Evolutionary conservation across 1,140 invertebrate species (phyloP).

Genomic region (Ips typographus): DNA sequence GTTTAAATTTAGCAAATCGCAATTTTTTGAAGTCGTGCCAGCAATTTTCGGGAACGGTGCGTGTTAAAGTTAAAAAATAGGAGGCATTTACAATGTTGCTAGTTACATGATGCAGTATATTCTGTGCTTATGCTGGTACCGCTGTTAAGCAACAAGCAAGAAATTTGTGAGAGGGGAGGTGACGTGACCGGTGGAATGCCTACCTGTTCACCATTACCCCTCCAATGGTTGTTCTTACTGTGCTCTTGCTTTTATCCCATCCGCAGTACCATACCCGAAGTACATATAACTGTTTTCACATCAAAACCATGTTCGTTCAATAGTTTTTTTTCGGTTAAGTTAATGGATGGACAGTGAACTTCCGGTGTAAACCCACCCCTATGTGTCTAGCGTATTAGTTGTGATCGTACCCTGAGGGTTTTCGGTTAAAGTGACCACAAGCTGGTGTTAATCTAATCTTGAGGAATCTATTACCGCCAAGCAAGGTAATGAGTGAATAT

Average conservation of each 20-base stretch:
- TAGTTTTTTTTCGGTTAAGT: constrained; percentile 4
- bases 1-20: no score
- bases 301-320: constrained; percentile 1
- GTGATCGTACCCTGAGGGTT: constrained; percentile 8
- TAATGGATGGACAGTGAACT: constrained; percentile 5
- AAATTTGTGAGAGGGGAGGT: constrained; percentile 16
- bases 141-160: constrained; percentile 32
- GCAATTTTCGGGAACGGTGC: no score
- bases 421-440: constrained; percentile 10
- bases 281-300: constrained; percentile 31
- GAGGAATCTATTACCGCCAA: constrained; percentile 17
- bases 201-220: constrained; percentile 32
- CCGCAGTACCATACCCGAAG: constrained; percentile 19
- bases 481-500: constrained; percentile 11
- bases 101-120: background rate
- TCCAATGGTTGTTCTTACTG: constrained; percentile 28
- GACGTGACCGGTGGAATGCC: constrained; percentile 28
- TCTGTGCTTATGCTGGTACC: constrained; percentile 10
- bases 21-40: no score
- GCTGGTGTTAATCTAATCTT: constrained; percentile 3
- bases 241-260: constrained; percentile 32
- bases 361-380: constrained; percentile 2
- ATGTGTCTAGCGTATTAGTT: constrained; percentile 14
- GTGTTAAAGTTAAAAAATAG: constrained; percentile 20
- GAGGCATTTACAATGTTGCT: background rate